These are phyloP conservation scores for Leptobrachium leishanense DNA, from an alignment of 2,113 vertebrate genomes.

Conservation along the genomic window DNA sequence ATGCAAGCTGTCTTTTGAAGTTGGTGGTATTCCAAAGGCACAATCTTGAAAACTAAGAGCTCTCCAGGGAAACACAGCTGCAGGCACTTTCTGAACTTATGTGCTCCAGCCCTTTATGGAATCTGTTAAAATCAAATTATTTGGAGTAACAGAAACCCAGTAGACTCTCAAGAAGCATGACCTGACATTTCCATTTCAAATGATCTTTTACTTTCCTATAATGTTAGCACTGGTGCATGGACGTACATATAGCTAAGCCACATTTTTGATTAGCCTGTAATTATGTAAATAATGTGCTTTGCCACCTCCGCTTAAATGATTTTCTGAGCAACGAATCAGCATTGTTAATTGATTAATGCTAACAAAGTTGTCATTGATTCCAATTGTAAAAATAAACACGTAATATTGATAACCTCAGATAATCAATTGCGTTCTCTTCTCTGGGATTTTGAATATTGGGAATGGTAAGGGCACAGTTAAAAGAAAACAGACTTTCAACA, in stretches of 20 bases:
- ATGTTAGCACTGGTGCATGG: constrained; percentile 56
- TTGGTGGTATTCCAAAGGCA: constrained; percentile 18
- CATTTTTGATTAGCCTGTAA: constrained; percentile 29
- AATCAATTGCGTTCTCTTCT: constrained; percentile 6
- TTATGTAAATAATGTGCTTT: constrained; percentile 54
- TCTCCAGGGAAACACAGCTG: constrained; percentile 42
- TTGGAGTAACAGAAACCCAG: constrained; percentile 57
- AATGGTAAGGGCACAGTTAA: not conserved
- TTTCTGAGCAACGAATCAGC: constrained; percentile 12
- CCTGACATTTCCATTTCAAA: constrained; percentile 42
- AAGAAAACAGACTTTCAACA: no score
- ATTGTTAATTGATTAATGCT: not conserved
- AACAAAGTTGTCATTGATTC: not conserved
- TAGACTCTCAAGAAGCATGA: constrained; percentile 60
- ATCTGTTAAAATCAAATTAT: constrained; percentile 65
- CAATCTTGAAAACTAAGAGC: constrained; percentile 20
- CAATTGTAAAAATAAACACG: rapidly evolving
- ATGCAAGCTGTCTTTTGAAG: constrained; percentile 21
- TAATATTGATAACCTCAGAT: not conserved
- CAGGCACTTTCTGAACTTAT: constrained; percentile 51
- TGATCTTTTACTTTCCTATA: constrained; percentile 44
- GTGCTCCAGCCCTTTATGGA: constrained; percentile 54
- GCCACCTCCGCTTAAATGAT: constrained; percentile 33
- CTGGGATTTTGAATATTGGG: not conserved
- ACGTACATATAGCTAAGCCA: constrained; percentile 36